Conservation (phyloP, 2,113 vertebrate genomes). For the Lepisosteus oculatus region DNA sequence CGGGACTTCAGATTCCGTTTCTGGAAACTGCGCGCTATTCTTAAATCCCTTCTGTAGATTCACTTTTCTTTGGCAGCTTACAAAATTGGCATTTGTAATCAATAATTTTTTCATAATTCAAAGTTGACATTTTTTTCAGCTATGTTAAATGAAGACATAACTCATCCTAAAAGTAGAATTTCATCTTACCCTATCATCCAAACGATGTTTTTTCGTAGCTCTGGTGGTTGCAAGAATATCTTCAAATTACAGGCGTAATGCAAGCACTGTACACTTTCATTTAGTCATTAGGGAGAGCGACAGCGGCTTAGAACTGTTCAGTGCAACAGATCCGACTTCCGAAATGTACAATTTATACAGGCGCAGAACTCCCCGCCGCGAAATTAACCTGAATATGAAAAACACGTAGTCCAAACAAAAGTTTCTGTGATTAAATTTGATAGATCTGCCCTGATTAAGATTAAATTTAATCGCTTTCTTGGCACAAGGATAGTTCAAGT, state of each 20-base stretch:
- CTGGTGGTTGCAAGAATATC: not conserved
- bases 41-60: too few species aligned
- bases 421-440: conserved; percentile 6
- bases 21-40: too few species aligned
- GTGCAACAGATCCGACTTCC: not conserved
- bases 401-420: conserved; percentile 9
- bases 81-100: too few species aligned
- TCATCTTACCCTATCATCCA: conserved; percentile 14
- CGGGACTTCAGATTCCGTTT: too few species aligned
- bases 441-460: not conserved
- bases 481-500: conserved; percentile 5
- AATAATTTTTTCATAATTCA: too few species aligned
- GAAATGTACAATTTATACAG: not conserved
- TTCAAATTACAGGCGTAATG: too few species aligned
- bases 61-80: too few species aligned
- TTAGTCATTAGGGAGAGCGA: not conserved
- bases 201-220: not conserved
- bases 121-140: too few species aligned
- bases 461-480: conserved; percentile 1
- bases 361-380: not conserved
- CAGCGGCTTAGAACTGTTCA: not conserved
- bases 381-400: conserved; percentile 8
- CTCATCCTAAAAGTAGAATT: not conserved
- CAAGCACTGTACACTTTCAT: not conserved
- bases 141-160: not conserved